Conservation (phyloP, 2,888 invertebrate species). For the Drosophila flavopinicola region DNA sequence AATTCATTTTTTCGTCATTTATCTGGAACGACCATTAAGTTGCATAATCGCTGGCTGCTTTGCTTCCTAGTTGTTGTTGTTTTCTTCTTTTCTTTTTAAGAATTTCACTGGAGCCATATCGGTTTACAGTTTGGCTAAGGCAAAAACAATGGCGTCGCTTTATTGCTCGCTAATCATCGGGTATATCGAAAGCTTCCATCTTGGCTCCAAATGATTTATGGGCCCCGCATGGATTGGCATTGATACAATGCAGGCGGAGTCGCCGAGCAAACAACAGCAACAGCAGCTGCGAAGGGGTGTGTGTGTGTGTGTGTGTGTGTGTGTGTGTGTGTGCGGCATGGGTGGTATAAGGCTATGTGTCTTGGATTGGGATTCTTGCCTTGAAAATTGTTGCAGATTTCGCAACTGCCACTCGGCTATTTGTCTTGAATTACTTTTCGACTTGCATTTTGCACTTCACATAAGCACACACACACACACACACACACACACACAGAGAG, state of each 20-base stretch:
- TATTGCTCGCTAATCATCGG: conserved; percentile 66
- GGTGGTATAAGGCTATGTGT: conserved; percentile 2
- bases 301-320: no score
- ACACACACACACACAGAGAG: conserved; percentile 6
- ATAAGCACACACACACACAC: conserved; percentile 18
- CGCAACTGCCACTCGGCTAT: conserved; percentile 55
- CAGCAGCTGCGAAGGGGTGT: no score
- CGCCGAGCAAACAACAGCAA: conserved; percentile 4
- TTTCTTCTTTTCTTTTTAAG: conserved; percentile 1
- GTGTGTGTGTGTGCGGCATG: no score
- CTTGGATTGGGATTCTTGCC: conserved; percentile 17
- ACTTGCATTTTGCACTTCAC: conserved; percentile 51
- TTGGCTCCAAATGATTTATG: conserved; percentile 70
- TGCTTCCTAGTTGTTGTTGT: neutral
- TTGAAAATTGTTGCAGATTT: conserved; percentile 59
- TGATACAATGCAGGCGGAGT: conserved; percentile 54
- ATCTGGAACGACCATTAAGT: conserved; percentile 43
- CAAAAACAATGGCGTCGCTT: conserved; percentile 44
- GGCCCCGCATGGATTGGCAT: conserved; percentile 64
- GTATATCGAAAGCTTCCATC: conserved; percentile 54
- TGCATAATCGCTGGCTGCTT: conserved; percentile 27
- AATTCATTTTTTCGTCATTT: conserved; percentile 41
- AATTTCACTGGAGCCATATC: neutral
- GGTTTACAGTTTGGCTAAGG: conserved; percentile 13
- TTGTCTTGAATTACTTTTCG: conserved; percentile 70